Evolutionary conservation across 2,113 vertebrate species (phyloP).

Genomic region (Capra hircus): DNA sequence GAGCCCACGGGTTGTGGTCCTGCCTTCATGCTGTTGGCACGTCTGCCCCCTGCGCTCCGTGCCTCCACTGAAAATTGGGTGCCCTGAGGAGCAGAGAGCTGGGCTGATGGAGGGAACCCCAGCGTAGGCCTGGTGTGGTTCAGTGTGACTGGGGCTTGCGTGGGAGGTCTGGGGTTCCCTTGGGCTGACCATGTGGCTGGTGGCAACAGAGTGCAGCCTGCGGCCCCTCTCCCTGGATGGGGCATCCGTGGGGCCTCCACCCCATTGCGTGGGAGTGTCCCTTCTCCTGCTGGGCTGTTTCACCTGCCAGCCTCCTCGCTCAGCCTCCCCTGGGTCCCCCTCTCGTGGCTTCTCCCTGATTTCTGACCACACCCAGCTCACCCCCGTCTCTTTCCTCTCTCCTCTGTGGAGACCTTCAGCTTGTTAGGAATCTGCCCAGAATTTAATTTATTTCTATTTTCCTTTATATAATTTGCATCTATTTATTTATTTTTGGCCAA

Average conservation of each 20-base stretch:
- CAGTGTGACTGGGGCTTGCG: accelerated
- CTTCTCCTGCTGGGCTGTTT: background rate
- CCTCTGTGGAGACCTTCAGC: background rate
- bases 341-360: background rate
- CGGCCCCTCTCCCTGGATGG: accelerated
- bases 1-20: background rate
- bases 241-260: background rate
- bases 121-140: accelerated
- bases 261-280: accelerated
- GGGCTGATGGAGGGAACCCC: background rate
- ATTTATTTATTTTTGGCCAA: background rate
- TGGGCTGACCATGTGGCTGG: background rate
- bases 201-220: background rate
- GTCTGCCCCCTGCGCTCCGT: accelerated
- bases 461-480: background rate
- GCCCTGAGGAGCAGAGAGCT: no score
- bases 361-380: background rate
- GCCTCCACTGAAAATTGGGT: accelerated
- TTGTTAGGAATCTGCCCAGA: background rate
- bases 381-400: no score
- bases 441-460: background rate
- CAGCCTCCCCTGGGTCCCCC: background rate
- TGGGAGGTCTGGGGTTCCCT: background rate
- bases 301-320: background rate
- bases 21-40: background rate